Conservation (phyloP, 2,797 vertebrate species). For the Enteromius viviparus region DNA sequence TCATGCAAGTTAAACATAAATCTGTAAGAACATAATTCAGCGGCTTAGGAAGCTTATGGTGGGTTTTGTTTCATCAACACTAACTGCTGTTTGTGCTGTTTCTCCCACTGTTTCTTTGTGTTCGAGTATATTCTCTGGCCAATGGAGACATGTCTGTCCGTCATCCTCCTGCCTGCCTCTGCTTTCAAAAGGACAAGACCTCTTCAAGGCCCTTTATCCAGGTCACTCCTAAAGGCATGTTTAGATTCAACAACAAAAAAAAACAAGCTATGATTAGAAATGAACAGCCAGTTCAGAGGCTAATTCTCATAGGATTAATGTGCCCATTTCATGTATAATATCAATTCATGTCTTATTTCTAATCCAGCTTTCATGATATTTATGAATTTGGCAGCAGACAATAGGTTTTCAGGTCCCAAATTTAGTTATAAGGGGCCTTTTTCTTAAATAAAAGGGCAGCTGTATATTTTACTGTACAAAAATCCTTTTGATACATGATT, state of each 20-base stretch:
- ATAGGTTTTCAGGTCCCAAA: not conserved
- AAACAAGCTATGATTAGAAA: constrained; percentile 36
- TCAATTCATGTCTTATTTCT: not conserved
- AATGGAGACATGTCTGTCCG: constrained; percentile 83
- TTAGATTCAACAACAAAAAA: constrained; percentile 76
- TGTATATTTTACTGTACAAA: not conserved
- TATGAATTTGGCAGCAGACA: not conserved
- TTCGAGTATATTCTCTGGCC: constrained; percentile 72
- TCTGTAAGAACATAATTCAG: constrained; percentile 19
- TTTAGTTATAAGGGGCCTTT: too few relatives aligned
- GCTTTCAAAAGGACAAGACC: constrained; percentile 89
- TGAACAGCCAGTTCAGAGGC: not conserved
- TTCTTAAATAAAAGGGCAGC: not conserved
- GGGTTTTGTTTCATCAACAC: constrained; percentile 59
- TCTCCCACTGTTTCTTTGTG: constrained; percentile 92
- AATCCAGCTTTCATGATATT: not conserved
- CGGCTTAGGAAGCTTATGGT: constrained; percentile 54
- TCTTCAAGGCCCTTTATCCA: constrained; percentile 87
- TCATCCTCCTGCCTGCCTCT: constrained; percentile 86
- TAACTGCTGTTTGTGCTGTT: constrained; percentile 93
- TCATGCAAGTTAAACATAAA: constrained; percentile 34
- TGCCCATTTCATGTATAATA: constrained; percentile 3
- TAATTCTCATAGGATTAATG: constrained; percentile 17
- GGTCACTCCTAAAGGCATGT: constrained; percentile 94
- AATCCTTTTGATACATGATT: not conserved